Conservation (phyloP, 2,888 invertebrate species). For the Physocephala rufipes region DNA sequence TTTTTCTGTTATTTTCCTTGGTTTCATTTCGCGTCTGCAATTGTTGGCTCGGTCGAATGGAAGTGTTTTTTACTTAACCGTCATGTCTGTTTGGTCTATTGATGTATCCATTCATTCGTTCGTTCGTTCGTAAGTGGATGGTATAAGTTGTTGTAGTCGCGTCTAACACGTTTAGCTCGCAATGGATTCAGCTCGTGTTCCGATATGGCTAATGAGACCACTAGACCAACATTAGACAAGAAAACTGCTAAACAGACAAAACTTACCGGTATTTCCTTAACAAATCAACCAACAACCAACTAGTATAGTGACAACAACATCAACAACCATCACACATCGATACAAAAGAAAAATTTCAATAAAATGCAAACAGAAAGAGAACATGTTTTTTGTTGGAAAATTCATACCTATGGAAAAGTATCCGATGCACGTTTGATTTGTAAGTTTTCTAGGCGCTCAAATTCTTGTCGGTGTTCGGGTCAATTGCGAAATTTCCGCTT, state of each 20-base stretch:
- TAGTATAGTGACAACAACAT: not conserved
- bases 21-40: not conserved
- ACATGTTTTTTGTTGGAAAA: not conserved
- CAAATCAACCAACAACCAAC: not conserved
- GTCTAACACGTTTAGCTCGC: not conserved
- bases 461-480: constrained; percentile 20
- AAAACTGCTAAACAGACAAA: constrained; percentile 19
- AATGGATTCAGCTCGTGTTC: constrained; percentile 4
- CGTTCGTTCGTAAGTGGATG: not conserved
- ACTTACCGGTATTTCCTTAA: constrained; percentile 25
- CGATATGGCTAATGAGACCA: constrained; percentile 27
- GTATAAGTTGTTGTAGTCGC: not conserved
- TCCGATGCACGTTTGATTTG: constrained; percentile 9
- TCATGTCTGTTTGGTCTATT: not conserved
- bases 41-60: not conserved
- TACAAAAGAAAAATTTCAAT: too few relatives aligned
- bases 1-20: not conserved
- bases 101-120: not conserved
- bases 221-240: constrained; percentile 35
- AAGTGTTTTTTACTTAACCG: too few relatives aligned
- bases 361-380: not conserved
- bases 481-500: constrained; percentile 25
- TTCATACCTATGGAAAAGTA: constrained; percentile 5
- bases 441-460: constrained; percentile 24
- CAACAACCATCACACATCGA: not conserved